Percentiles rank a stretch among this genome's conserved stretches.
These are phyloP conservation scores for Trissonchulus latispiculum DNA, from an alignment of 2,888 invertebrate species.

Conservation along the genomic window DNA sequence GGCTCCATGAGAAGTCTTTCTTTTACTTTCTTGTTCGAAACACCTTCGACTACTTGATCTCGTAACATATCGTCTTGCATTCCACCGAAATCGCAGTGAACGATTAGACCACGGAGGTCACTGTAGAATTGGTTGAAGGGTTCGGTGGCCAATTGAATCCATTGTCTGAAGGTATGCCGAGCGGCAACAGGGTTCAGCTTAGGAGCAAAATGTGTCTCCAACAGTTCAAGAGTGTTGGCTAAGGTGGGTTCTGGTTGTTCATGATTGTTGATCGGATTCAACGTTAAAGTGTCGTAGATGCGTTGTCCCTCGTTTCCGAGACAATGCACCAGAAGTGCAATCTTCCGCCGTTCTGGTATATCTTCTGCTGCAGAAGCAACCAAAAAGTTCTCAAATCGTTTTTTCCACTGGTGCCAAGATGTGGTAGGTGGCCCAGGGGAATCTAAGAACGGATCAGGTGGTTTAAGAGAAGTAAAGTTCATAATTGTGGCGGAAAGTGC, in stretches of 20 bases:
- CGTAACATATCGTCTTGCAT: background rate
- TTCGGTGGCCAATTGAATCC: background rate
- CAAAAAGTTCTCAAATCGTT: background rate
- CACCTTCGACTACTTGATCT: background rate
- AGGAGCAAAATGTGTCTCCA: background rate
- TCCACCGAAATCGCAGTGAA: background rate
- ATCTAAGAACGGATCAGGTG: too few relatives aligned
- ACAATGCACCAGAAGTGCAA: background rate
- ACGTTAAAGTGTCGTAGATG: background rate
- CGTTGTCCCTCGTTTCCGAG: background rate
- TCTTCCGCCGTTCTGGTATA: background rate
- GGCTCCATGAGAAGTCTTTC: background rate
- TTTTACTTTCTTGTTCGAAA: background rate
- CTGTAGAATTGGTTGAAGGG: background rate
- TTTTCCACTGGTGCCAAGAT: background rate
- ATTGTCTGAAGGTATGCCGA: background rate
- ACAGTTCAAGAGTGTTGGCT: background rate
- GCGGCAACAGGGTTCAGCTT: background rate
- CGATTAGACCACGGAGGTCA: background rate
- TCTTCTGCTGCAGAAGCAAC: background rate
- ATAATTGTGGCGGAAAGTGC: too few relatives aligned
- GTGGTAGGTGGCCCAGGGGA: background rate
- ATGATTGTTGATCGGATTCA: too few relatives aligned
- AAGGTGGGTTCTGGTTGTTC: too few relatives aligned
- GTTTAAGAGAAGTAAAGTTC: too few relatives aligned